Evolutionary conservation across 2,113 vertebrate genomes (phyloP).

Genomic region (Scatophagus argus): DNA sequence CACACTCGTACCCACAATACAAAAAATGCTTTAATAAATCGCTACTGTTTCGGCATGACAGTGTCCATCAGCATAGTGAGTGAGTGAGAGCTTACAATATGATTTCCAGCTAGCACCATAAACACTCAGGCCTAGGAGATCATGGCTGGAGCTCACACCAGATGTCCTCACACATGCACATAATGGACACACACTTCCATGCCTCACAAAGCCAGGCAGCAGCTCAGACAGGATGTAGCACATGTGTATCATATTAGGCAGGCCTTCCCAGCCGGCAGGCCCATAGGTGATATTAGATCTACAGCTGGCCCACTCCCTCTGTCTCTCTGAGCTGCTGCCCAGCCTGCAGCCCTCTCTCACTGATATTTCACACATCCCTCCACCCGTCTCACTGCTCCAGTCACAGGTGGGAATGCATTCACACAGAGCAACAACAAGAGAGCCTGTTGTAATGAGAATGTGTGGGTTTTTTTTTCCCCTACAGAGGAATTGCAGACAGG

Average conservation of each 20-base stretch:
- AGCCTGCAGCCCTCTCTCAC: slow-evolving; percentile 51
- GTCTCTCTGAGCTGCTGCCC: slow-evolving; percentile 51
- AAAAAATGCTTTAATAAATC: no score
- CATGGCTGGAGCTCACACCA: slow-evolving; percentile 37
- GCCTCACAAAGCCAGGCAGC: slow-evolving; percentile 51
- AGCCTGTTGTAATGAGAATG: slow-evolving; percentile 65
- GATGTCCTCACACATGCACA: slow-evolving; percentile 56
- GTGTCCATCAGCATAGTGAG: no score
- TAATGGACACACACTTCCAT: slow-evolving; percentile 5
- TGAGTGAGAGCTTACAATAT: slow-evolving; percentile 35
- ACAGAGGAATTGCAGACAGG: slow-evolving; percentile 63
- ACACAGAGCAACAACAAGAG: slow-evolving; percentile 63
- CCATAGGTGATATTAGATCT: slow-evolving; percentile 77
- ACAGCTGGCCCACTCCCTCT: slow-evolving; percentile 75
- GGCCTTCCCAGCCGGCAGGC: slow-evolving; percentile 68
- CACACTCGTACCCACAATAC: no score
- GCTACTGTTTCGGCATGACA: no score
- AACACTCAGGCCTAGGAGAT: slow-evolving; percentile 37
- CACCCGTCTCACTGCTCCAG: slow-evolving; percentile 38
- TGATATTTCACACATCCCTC: slow-evolving; percentile 82
- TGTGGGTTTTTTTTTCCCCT: slow-evolving; percentile 55
- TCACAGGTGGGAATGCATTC: slow-evolving; percentile 81
- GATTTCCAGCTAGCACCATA: slow-evolving; percentile 49
- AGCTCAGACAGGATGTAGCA: slow-evolving; percentile 81
- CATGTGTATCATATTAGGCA: slow-evolving; percentile 81